These are phyloP conservation scores for Pangasius krempfi DNA, from an alignment of 2,797 vertebrate genomes.

Conservation along the genomic window DNA sequence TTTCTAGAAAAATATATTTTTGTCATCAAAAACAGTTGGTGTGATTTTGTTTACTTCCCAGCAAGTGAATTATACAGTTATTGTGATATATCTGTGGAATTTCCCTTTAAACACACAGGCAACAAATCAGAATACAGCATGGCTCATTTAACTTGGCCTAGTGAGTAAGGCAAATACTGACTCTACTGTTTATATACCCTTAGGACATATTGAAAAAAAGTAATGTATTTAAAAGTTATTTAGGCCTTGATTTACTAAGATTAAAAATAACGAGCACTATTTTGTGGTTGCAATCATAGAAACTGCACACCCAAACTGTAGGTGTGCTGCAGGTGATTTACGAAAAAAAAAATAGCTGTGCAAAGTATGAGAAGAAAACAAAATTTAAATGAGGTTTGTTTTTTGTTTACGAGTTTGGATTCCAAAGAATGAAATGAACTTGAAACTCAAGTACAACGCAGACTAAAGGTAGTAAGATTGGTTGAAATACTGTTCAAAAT, in stretches of 20 bases:
- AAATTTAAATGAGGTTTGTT: neutral
- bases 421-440: neutral
- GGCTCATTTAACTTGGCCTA: neutral
- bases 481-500: neutral
- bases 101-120: conserved; percentile 15
- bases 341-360: neutral
- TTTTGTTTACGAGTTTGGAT: neutral
- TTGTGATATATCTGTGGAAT: conserved; percentile 10
- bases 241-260: neutral
- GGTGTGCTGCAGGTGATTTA: neutral
- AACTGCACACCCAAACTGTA: neutral
- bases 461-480: neutral
- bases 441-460: neutral
- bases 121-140: neutral
- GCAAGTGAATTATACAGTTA: neutral
- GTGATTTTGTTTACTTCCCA: neutral
- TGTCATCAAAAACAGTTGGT: neutral
- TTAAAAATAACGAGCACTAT: neutral
- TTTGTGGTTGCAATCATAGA: neutral
- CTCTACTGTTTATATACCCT: conserved; percentile 4
- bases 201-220: neutral
- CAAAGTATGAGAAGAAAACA: neutral
- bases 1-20: neutral
- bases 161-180: neutral
- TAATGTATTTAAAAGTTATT: neutral